Evolutionary conservation across 2,888 invertebrate species (phyloP), one percentile per base, ranked within the genome.

Genomic region (Pharmacophagus antenor): DNA sequence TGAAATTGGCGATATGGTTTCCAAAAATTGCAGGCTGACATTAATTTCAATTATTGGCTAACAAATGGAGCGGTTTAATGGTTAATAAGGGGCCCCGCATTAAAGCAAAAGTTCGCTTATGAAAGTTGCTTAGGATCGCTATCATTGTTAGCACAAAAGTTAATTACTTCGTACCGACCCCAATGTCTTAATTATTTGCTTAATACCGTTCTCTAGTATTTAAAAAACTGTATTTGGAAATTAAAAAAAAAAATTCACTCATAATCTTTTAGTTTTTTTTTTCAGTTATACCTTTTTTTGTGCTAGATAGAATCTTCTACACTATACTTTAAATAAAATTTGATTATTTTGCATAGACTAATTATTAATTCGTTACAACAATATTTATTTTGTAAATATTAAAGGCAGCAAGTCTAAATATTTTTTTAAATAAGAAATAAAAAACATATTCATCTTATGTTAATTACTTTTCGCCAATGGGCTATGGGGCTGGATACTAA

Each of bases 101-200:
- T 56, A 25, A 23, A 52, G 41, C 51, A 41, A 27, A 17, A 17
- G 18, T 27, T 42, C 37, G 56, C 42, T 61, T 27, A 42, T 25
- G 41, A 44, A 56, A 53, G 62, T 64, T 57, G 61, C 54, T 59
- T 60, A 56, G 61, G 58, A 46, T 50, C 42, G 20, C 57, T 56
- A 53, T 58, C 51, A 46, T 31, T 57, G 60, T 50, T 55, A 51
- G 55, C 37, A 20, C 27, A 8, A 51, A 56, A 62, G 56, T 56
- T 58, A 58, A 63, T 65, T 58, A 56, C 52, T 63, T 31, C 6
- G 20, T 52, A 41, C 47, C 23, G 42, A 48, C 3, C 20, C 15
- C 7, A 47, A 46, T 15, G 8, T 37, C n/a, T n/a, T 8, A 27
- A 27, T 31, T 1, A 8, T 2, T 31, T 31, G 10, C 10, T 31